These are phyloP conservation scores for Drosophila antonietae DNA, from an alignment of 2,888 invertebrate species.

Conservation along the genomic window DNA sequence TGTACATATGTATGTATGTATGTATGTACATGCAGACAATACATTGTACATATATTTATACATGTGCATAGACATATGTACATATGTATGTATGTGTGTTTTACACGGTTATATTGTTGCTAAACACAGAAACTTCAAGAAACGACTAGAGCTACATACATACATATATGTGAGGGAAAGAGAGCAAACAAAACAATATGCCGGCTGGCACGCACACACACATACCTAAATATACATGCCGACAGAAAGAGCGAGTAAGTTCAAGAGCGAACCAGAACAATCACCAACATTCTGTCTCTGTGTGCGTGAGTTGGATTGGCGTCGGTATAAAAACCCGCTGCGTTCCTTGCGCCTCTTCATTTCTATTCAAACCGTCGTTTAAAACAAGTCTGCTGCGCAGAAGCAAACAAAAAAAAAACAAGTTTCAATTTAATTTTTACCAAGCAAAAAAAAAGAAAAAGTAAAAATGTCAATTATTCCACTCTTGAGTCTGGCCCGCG, in stretches of 20 bases:
- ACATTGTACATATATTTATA: background rate
- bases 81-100: background rate
- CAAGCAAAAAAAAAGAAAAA: slow-evolving; percentile 10
- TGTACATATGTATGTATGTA: background rate
- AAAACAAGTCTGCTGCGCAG: slow-evolving; percentile 18
- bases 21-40: background rate
- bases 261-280: slow-evolving; percentile 43
- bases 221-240: slow-evolving; percentile 1
- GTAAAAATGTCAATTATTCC: slow-evolving; percentile 63
- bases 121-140: slow-evolving; percentile 22
- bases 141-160: slow-evolving; percentile 25
- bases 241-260: slow-evolving; percentile 60
- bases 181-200: slow-evolving; percentile 21
- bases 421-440: slow-evolving; percentile 8
- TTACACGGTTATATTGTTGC: background rate
- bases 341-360: slow-evolving; percentile 18
- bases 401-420: background rate
- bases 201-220: slow-evolving; percentile 16
- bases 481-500: slow-evolving; percentile 61
- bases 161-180: slow-evolving; percentile 14
- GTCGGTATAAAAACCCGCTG: slow-evolving; percentile 59
- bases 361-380: slow-evolving; percentile 25
- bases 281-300: slow-evolving; percentile 14
- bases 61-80: background rate
- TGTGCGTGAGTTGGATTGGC: slow-evolving; percentile 39